Evolutionary conservation across 2,888 invertebrate species (phyloP).

Genomic region (Anagyrus pseudococci): DNA sequence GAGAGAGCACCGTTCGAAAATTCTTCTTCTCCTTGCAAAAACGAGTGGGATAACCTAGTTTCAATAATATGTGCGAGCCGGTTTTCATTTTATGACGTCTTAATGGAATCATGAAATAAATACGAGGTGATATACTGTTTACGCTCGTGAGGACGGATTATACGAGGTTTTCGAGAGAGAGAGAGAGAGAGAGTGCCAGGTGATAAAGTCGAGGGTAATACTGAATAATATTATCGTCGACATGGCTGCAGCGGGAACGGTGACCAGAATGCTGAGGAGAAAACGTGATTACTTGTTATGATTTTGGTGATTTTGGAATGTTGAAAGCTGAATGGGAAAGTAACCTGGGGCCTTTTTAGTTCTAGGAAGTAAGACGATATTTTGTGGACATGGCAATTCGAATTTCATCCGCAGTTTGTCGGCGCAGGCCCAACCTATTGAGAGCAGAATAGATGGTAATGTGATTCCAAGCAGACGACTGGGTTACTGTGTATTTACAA

Average conservation of each 20-base stretch:
- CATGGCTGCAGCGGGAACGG: conserved; percentile 42
- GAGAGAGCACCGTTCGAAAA: too few species aligned
- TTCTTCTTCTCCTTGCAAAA: too few species aligned
- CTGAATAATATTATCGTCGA: too few species aligned
- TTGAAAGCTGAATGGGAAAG: not conserved
- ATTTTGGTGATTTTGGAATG: not conserved
- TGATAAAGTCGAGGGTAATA: too few species aligned
- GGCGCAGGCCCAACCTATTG: conserved; percentile 34
- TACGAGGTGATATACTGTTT: too few species aligned
- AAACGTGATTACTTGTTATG: conserved; percentile 39
- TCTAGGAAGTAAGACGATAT: not conserved
- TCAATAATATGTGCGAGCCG: too few species aligned
- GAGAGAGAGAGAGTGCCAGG: too few species aligned
- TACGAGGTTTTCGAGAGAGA: too few species aligned
- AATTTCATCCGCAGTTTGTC: conserved; percentile 9
- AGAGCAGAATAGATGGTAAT: conserved; percentile 17
- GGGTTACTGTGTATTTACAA: not conserved
- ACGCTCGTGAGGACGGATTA: too few species aligned
- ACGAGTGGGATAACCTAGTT: too few species aligned
- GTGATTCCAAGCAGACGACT: not conserved
- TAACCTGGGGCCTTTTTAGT: conserved; percentile 11
- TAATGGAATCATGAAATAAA: too few species aligned
- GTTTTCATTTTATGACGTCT: too few species aligned
- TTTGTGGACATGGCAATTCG: conserved; percentile 2
- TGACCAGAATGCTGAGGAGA: conserved; percentile 40